Base-by-base conservation (phyloP, 2,113 vertebrate species). In the Lophius piscatorius region DNA sequence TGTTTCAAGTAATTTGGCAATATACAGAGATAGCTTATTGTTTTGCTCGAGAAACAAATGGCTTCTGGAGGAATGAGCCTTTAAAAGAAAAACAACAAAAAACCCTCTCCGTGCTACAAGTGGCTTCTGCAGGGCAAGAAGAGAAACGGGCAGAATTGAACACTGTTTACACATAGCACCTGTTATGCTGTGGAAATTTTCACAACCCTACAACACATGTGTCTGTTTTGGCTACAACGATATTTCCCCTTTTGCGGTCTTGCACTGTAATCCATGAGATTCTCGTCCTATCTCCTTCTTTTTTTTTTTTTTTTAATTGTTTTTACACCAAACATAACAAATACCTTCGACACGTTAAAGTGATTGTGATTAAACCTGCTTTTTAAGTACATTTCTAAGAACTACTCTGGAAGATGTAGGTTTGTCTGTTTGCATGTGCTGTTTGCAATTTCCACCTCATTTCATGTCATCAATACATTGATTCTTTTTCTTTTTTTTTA, bases 1-100 rank as follows among this genome's bases (percentile, higher is more conserved):
- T 82, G 81, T 90, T 90, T 93, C 92, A 93, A 93, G 92, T 93
- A 90, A 91, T 93, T 93, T 93, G 92, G 91, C 92, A 92, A 91
- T 90, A 88, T 91, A 93, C 90, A 92, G 80, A 91, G 84, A 88
- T 91, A 93, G 92, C 92, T 93, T 93, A 92, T 93, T 85, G 75
- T 88, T 89, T 86, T 74, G 80, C 84, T 88, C 79, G 75, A 89
- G 85, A 88, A 90, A 88, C 52, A 78, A 85, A 88, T 90, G 89
- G 89, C 88, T 88, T 90, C 86, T 76, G 67, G 67, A 88, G 78
- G 81, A 84, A 88, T 85, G 74, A 74, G 78, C 71, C 70, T 76
- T n/a, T n/a, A n/a, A n/a, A n/a, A n/a, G n/a, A n/a, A n/a, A n/a
- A n/a, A n/a, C n/a, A n/a, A n/a, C n/a, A n/a, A n/a, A 56, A 72